A percentile compares a stretch with the other conserved stretches of the same genome.
Evolutionary conservation across 35 echinoderm and acorn worm species (phyloP).

Genomic region (Eucidaris tribuloides): DNA sequence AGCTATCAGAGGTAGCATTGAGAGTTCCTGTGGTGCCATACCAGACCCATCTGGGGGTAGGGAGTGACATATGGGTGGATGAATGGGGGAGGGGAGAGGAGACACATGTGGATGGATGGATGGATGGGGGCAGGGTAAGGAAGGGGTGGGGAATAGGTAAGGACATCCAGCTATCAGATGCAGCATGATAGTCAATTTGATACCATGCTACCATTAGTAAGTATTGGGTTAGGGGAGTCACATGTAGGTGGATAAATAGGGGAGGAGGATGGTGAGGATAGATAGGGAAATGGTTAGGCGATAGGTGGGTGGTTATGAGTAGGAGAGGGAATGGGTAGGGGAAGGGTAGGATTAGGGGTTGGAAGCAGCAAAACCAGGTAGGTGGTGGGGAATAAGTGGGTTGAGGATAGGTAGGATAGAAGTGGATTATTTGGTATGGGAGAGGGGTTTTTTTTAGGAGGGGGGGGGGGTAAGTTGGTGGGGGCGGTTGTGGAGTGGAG

Average conservation of each 20-base stretch:
- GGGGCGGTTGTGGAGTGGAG: background rate
- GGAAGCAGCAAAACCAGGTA: too few species aligned
- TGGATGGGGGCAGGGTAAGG: background rate
- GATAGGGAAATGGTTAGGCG: too few species aligned
- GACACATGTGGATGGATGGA: background rate
- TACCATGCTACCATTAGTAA: background rate
- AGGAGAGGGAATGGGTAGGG: too few species aligned
- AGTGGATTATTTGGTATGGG: too few species aligned
- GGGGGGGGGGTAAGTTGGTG: too few species aligned
- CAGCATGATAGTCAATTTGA: background rate
- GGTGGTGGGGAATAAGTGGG: too few species aligned
- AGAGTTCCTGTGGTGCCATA: background rate
- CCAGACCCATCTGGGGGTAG: background rate
- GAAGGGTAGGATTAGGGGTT: too few species aligned
- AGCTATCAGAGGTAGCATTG: conserved; percentile 36
- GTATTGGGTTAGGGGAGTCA: background rate
- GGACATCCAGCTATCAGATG: background rate
- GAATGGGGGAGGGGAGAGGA: background rate
- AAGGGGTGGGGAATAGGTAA: background rate
- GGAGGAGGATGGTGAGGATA: too few species aligned
- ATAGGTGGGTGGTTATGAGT: too few species aligned
- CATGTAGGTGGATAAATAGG: too few species aligned
- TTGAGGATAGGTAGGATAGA: too few species aligned
- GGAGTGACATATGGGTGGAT: background rate
- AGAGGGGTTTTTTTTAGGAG: too few species aligned